Evolutionary conservation across 2,888 invertebrate species (phyloP).

Genomic region (Lithophane leautieri): DNA sequence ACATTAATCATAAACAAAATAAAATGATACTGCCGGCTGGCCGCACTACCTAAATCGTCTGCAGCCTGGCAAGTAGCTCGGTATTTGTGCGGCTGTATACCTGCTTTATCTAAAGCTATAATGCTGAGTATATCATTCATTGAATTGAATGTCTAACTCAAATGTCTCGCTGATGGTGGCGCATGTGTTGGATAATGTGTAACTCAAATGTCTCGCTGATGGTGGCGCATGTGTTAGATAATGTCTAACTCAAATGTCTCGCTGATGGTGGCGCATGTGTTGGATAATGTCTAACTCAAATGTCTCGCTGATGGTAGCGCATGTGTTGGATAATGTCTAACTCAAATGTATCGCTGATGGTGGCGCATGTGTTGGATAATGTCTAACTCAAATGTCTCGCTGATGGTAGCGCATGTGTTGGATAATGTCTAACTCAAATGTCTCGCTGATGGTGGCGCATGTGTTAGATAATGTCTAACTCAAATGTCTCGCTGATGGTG

Average conservation of each 20-base stretch:
- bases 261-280: not conserved
- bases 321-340: too few relatives aligned
- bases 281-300: too few relatives aligned
- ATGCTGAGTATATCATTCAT: too few relatives aligned
- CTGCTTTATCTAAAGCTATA: too few relatives aligned
- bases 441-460: not conserved
- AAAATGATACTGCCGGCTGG: too few relatives aligned
- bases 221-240: too few relatives aligned
- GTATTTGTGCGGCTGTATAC: not conserved
- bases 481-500: not conserved
- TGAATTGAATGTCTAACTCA: too few relatives aligned
- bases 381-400: not conserved
- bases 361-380: too few relatives aligned
- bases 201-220: not conserved
- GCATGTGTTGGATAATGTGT: too few relatives aligned
- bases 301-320: not conserved
- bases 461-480: not conserved
- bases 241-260: too few relatives aligned
- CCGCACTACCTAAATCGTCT: not conserved
- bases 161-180: not conserved
- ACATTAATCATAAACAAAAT: not conserved
- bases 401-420: not conserved
- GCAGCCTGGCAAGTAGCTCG: not conserved
- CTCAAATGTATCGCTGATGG: not conserved
- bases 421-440: too few relatives aligned